These are phyloP conservation scores for Hemaris fuciformis DNA, from an alignment of 2,888 invertebrate species.

Conservation along the genomic window DNA sequence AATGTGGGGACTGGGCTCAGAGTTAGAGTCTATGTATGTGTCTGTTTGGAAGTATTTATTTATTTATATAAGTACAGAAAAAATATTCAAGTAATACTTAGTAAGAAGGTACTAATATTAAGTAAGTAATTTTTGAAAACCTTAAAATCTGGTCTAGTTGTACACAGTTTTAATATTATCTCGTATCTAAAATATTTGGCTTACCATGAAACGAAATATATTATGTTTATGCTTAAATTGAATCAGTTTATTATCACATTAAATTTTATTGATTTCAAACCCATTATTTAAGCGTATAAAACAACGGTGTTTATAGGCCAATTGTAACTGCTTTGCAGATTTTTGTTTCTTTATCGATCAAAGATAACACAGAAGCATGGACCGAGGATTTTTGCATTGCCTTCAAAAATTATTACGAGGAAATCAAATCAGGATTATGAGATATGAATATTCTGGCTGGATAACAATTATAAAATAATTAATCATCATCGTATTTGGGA, in stretches of 20 bases:
- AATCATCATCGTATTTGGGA: too few species aligned
- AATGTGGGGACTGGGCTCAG: too few species aligned
- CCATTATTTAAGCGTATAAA: constrained; percentile 1
- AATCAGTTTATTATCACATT: neutral
- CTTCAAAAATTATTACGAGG: neutral
- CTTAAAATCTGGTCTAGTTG: too few species aligned
- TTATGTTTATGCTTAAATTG: neutral
- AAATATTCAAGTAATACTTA: too few species aligned
- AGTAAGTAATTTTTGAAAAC: too few species aligned
- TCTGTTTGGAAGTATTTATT: too few species aligned
- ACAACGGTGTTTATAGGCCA: neutral
- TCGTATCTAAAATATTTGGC: neutral
- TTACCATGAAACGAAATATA: neutral
- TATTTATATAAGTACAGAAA: too few species aligned
- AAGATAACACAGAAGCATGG: neutral
- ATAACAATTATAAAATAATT: too few species aligned
- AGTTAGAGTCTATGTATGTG: too few species aligned
- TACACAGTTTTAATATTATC: too few species aligned
- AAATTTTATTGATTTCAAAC: neutral
- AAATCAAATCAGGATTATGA: neutral
- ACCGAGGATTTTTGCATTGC: neutral
- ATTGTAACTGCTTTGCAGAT: constrained; percentile 1
- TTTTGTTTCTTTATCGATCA: constrained; percentile 5
- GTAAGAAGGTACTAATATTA: too few species aligned
- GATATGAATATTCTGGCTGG: too few species aligned